Conservation (phyloP, 2,888 invertebrate genomes). For the Eubasilissa splendida region DNA sequence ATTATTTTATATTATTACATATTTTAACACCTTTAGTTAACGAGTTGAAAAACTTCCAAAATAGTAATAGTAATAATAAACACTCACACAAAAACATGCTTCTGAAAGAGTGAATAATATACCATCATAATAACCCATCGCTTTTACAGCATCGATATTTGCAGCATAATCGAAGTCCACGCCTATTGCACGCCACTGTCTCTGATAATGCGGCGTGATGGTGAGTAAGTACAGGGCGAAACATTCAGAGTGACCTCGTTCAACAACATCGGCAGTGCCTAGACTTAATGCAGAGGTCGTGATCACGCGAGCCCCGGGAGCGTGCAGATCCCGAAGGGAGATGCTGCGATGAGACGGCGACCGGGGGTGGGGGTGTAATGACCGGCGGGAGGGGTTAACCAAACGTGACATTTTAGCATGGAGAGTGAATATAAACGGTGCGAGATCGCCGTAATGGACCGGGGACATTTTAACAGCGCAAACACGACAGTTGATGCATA, state of each 20-base stretch:
- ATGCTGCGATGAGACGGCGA: conserved; percentile 6
- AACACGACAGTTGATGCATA: conserved; percentile 5
- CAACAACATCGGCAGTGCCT: background rate
- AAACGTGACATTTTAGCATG: conserved; percentile 23
- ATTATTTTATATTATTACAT: too few species aligned
- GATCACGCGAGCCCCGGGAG: conserved; percentile 9
- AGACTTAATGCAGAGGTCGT: conserved; percentile 17
- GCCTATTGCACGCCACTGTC: too few species aligned
- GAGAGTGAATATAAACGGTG: conserved; percentile 17
- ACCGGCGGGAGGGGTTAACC: conserved; percentile 3
- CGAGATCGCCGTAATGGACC: background rate
- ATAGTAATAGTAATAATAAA: too few species aligned
- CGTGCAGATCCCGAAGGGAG: background rate
- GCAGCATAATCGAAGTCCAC: too few species aligned
- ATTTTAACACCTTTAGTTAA: too few species aligned
- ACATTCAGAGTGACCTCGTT: too few species aligned
- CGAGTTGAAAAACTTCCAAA: too few species aligned
- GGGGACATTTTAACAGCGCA: background rate
- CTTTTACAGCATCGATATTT: too few species aligned
- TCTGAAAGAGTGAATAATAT: too few species aligned
- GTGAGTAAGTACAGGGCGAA: background rate
- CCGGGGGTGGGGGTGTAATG: background rate
- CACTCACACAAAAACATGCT: too few species aligned
- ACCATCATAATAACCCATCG: too few species aligned
- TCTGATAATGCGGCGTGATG: background rate